Conservation (phyloP, 2,113 vertebrate species). For the Pterophyllum scalare region DNA sequence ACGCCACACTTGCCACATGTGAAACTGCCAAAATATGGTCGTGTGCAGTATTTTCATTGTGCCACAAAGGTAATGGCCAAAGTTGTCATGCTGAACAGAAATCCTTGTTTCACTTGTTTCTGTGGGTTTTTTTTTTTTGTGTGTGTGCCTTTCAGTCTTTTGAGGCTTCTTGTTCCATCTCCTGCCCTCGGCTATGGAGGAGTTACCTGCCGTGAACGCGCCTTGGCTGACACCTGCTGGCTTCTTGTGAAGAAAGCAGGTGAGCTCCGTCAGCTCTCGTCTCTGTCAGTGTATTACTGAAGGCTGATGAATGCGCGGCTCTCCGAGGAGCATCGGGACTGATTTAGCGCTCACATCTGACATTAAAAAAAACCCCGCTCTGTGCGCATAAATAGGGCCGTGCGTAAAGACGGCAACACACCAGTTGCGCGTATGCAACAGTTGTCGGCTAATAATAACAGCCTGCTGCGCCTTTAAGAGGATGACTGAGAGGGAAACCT, state of each 20-base stretch:
- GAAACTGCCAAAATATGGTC: no score
- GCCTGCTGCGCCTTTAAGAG: conserved; percentile 79
- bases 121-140: no score
- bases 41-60: no score
- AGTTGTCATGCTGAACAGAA: no score
- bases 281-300: background rate
- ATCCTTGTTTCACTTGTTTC: no score
- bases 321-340: background rate
- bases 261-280: background rate
- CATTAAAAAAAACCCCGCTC: conserved; percentile 20
- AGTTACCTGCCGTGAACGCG: background rate
- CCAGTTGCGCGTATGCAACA: conserved; percentile 61
- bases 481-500: conserved; percentile 54
- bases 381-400: conserved; percentile 26
- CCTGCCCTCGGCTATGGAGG: background rate
- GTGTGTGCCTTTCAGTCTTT: no score
- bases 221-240: conserved; percentile 23
- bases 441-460: conserved; percentile 74
- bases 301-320: background rate
- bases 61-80: no score
- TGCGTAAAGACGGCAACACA: conserved; percentile 22
- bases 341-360: conserved; percentile 42
- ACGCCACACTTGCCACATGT: no score
- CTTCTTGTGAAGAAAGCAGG: background rate
- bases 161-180: no score